phyloP scores from a whole-genome alignment of 64 coral and sea anemone species.

The Anthopleura sola region DNA sequence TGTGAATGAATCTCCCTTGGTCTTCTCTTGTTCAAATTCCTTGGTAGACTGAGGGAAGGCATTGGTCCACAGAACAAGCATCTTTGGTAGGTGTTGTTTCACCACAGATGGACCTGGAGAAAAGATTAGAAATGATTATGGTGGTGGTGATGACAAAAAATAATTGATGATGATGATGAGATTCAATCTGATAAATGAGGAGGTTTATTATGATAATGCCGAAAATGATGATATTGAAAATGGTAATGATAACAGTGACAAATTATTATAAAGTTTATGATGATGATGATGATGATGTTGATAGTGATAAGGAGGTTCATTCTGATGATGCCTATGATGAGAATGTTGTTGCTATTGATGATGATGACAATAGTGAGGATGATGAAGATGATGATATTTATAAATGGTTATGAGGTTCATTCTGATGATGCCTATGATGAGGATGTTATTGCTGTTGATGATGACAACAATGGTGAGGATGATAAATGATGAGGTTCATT shows the following conservation, averaged over 20 bases:
- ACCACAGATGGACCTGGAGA: slow-evolving; percentile 83
- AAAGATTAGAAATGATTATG: neutral
- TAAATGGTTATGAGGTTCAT: neutral
- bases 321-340: neutral
- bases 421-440: neutral
- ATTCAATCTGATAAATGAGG: neutral
- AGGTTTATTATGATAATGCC: neutral
- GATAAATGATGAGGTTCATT: neutral
- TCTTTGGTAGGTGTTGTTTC: slow-evolving; percentile 74
- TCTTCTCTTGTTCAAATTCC: slow-evolving; percentile 94
- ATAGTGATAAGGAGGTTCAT: neutral
- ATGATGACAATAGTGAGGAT: slow-evolving; percentile 56
- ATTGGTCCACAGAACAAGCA: slow-evolving; percentile 87
- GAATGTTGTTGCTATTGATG: neutral
- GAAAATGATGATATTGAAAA: neutral
- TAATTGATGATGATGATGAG: neutral
- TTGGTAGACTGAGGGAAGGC: slow-evolving; percentile 84
- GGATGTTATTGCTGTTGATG: neutral
- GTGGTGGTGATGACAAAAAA: neutral
- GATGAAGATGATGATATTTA: neutral
- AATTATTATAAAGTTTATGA: no score
- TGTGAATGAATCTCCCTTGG: slow-evolving; percentile 90
- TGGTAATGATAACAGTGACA: no score
- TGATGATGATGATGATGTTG: neutral
- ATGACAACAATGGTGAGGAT: slow-evolving; percentile 48